Evolutionary conservation across 37 sponge, comb jelly and placozoan genomes (phyloP).

Genomic region (Ianthella basta): DNA sequence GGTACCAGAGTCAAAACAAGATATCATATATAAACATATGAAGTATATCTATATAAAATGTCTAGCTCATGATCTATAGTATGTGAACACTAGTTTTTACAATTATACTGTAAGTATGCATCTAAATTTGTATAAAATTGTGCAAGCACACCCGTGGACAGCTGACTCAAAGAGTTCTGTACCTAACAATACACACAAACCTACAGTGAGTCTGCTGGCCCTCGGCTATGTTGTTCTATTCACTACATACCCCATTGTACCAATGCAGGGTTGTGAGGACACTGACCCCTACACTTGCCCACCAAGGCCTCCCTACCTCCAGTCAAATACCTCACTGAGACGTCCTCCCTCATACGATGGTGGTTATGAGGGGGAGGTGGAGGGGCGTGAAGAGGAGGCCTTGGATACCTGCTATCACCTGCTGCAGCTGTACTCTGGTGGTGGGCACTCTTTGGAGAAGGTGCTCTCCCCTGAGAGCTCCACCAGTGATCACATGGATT

Average conservation of each 20-base stretch:
- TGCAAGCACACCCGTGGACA: no score
- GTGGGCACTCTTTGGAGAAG: slow-evolving; percentile 57
- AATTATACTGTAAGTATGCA: no score
- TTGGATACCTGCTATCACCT: slow-evolving; percentile 79
- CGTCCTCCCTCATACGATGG: background rate
- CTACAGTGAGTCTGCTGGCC: background rate
- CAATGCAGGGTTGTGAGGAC: slow-evolving; percentile 12
- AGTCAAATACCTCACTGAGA: slow-evolving; percentile 10
- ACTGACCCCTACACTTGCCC: slow-evolving; percentile 29
- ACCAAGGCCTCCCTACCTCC: slow-evolving; percentile 38
- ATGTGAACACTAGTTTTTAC: no score
- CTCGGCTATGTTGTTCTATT: background rate
- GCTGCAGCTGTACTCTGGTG: slow-evolving; percentile 60
- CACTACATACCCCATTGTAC: background rate
- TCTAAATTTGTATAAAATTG: no score
- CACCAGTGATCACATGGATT: slow-evolving; percentile 73
- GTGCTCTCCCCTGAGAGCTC: slow-evolving; percentile 63
- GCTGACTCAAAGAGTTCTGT: no score
- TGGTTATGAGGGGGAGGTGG: background rate
- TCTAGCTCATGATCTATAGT: no score
- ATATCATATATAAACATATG: background rate
- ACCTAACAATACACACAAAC: no score
- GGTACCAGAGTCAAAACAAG: background rate
- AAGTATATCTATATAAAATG: no score
- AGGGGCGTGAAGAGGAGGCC: background rate